Base-by-base conservation (phyloP, 2,113 vertebrate species). In the Chauna torquata region DNA sequence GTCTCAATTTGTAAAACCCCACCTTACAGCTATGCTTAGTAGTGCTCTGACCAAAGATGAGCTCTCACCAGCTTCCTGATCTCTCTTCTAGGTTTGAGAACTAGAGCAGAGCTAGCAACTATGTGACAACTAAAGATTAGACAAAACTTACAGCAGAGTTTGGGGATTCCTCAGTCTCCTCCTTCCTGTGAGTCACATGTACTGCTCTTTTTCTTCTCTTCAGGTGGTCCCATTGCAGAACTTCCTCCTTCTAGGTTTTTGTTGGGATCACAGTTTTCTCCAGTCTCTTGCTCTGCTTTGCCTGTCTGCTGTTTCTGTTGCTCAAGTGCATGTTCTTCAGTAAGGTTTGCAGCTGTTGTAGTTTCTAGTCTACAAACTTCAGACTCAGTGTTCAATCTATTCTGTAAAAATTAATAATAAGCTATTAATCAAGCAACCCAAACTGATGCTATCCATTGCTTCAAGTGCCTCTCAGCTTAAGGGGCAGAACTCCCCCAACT, bases 391-490 rank as follows among this genome's bases (percentile, higher is more conserved):
- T 74, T 34, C 71, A 93, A 76, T 42, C 75, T 84, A 27, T n/a
- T 91, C 97, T 98, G 91, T 84, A 97, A 94, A 94, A 95, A 74
- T 71, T 18, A 74, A 54, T 70, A 93, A 40, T 34, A 28, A 70
- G 23, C 50, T 89, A 47, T 96, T 94, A 95, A 82, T 69, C n/a
- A 82, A 40, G n/a, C 49, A 75, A 24, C 77, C 59, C 25, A 17
- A 81, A 83, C 16, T 7, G 16, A 45, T 2, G 24, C 12, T 23
- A 38, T 42, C 52, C 55, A 0, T 5, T 72, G 69, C 52, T 86
- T 68, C 47, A 66, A 49, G 32, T 50, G 28, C 50, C 30, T 55
- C 38, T 83, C 30, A 27, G 45, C 55, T 50, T 27, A 59, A 44
- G 32, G 36, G 64, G 30, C 24, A 82, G 36, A 54, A 42, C 34